A percentile compares a stretch with the other conserved stretches of the same genome.
Conservation (phyloP, 2,797 vertebrate genomes). For the Synaphobranchus kaupii region DNA sequence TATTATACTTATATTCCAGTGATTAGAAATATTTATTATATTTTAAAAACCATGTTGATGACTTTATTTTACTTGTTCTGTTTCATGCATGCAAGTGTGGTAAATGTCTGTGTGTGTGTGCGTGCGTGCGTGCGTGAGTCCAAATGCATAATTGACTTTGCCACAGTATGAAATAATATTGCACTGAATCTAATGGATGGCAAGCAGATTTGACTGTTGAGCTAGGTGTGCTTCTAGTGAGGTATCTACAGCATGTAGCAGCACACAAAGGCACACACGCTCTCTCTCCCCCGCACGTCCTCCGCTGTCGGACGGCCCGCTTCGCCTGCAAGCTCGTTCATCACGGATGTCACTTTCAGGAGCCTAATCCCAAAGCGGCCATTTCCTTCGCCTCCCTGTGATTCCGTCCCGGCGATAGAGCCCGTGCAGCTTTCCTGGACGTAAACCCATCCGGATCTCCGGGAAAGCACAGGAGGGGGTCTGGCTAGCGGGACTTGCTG, state of each 20-base stretch:
- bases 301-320: conserved; percentile 41
- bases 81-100: neutral
- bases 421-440: neutral
- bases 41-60: neutral
- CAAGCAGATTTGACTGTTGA: neutral
- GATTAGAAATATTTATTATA: neutral
- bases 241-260: conserved; percentile 35
- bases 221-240: neutral
- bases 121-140: neutral
- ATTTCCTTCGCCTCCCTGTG: neutral
- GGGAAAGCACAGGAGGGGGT: neutral
- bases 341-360: conserved; percentile 36
- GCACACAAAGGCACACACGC: conserved; percentile 46
- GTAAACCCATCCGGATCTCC: neutral
- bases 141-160: neutral
- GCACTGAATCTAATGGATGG: neutral
- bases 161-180: neutral
- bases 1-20: neutral
- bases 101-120: too few relatives aligned
- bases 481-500: neutral
- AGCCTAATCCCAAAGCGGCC: neutral
- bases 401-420: neutral
- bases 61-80: neutral
- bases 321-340: conserved; percentile 56
- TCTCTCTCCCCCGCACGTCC: conserved; percentile 44